These are phyloP conservation scores for Nothoprocta pentlandii DNA, from an alignment of 2,113 vertebrate genomes.

Conservation along the genomic window DNA sequence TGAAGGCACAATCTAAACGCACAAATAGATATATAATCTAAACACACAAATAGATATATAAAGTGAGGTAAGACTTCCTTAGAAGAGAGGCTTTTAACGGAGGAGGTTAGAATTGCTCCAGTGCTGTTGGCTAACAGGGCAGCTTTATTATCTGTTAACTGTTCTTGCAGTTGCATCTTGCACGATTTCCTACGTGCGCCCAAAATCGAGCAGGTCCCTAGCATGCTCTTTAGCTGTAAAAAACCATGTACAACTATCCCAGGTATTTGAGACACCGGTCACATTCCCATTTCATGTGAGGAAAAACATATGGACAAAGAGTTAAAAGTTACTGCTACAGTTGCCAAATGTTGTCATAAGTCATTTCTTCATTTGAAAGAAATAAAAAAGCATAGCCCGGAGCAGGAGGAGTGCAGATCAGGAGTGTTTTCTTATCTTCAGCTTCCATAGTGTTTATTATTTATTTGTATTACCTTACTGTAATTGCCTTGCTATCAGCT, in stretches of 20 bases:
- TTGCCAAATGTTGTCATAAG: background rate
- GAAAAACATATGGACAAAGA: background rate
- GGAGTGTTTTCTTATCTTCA: background rate
- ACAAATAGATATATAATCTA: no score
- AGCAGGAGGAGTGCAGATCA: background rate
- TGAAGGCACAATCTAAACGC: background rate
- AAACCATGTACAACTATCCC: background rate
- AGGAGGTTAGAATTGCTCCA: background rate
- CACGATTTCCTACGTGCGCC: fast-evolving
- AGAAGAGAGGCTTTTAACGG: background rate
- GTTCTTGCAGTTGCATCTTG: background rate
- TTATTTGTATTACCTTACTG: slow-evolving; percentile 37
- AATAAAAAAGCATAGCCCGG: background rate
- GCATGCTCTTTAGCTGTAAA: background rate
- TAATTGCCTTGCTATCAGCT: background rate
- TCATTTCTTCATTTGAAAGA: background rate
- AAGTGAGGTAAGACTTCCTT: background rate
- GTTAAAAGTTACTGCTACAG: background rate
- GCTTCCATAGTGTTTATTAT: slow-evolving; percentile 13
- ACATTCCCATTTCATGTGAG: background rate
- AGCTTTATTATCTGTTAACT: background rate
- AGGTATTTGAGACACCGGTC: background rate
- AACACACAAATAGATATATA: background rate
- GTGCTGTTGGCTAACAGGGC: background rate
- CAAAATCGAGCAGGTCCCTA: background rate